phyloP scores from a whole-genome alignment of 2,113 vertebrate genomes.

The Alaudala cheleensis region DNA sequence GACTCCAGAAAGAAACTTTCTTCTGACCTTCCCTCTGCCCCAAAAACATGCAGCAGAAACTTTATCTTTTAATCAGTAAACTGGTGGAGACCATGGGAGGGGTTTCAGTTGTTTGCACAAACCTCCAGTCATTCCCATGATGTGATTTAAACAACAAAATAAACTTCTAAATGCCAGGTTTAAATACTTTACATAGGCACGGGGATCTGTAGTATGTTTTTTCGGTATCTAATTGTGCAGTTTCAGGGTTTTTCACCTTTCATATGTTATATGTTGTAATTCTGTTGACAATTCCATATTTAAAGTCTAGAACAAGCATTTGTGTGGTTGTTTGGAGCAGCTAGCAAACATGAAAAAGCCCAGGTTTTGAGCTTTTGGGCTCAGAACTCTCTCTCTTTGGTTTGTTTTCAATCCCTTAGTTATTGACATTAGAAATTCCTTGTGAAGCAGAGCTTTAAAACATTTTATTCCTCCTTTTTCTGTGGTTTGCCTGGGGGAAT shows the following conservation, averaged over 20 bases:
- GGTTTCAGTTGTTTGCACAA: neutral
- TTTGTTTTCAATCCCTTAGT: neutral
- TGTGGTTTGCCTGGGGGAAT: neutral
- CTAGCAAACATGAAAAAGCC: neutral
- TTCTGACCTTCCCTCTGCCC: neutral
- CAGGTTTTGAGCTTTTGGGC: neutral
- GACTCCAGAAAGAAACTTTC: neutral
- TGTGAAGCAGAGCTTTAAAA: neutral
- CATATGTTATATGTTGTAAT: neutral
- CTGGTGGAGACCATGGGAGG: neutral
- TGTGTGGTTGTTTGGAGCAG: neutral
- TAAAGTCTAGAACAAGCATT: neutral
- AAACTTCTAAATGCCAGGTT: neutral
- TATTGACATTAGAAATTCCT: neutral
- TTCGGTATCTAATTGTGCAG: neutral
- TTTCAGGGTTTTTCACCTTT: accelerated
- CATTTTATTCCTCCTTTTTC: neutral
- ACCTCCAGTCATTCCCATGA: neutral
- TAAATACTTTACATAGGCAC: neutral
- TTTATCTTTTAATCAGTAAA: neutral
- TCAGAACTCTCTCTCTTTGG: neutral
- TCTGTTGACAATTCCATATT: neutral
- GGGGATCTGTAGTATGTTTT: neutral
- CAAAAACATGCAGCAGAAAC: neutral
- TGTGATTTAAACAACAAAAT: neutral